Evolutionary conservation across 2,113 vertebrate genomes (phyloP).

Genomic region (Orycteropus afer): DNA sequence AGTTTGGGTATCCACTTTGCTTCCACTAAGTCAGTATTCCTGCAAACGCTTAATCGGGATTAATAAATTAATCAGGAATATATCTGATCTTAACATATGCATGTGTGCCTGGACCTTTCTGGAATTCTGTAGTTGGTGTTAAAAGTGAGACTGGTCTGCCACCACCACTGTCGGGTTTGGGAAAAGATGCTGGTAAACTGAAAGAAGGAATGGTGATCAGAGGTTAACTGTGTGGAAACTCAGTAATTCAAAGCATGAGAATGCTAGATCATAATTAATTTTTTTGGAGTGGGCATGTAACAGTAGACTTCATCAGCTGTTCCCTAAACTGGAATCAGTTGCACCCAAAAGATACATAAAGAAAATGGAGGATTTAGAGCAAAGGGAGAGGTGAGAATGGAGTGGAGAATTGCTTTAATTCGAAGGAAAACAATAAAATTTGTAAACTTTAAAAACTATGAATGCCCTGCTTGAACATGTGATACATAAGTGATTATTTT

Average conservation of each 20-base stretch:
- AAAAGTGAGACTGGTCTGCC: not conserved
- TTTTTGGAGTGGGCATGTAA: not conserved
- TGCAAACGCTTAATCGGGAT: no score
- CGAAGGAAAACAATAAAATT: not conserved
- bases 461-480: not conserved
- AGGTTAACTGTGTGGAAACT: not conserved
- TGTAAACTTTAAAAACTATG: not conserved
- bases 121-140: not conserved
- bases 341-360: not conserved
- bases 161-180: not conserved
- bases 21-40: not conserved
- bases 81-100: not conserved
- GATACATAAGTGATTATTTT: not conserved
- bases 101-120: not conserved
- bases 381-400: not conserved
- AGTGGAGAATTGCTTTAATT: not conserved
- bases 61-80: not conserved
- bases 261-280: not conserved
- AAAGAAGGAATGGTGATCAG: not conserved
- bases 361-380: not conserved
- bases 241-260: not conserved
- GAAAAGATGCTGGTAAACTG: not conserved
- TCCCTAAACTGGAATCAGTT: not conserved
- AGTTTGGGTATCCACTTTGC: not conserved
- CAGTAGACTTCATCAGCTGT: not conserved